Evolutionary conservation across 64 coral and sea anemone species (phyloP).

Genomic region (Catalaphyllia jardinei): DNA sequence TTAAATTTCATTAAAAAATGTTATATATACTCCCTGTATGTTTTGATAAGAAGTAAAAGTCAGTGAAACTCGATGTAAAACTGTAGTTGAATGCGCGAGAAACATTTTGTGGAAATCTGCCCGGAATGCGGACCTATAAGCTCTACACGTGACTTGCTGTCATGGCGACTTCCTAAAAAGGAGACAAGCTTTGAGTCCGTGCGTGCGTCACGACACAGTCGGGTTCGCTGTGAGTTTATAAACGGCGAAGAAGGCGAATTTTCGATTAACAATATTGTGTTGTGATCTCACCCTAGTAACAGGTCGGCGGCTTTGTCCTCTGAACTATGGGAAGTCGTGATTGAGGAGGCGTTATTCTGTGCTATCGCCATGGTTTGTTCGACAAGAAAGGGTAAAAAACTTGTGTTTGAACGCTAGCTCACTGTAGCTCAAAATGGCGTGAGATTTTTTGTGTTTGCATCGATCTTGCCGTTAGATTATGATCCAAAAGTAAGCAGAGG

Average conservation of each 20-base stretch:
- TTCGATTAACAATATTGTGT: neutral
- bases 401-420: neutral
- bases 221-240: neutral
- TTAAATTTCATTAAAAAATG: too few species aligned
- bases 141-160: slow-evolving; percentile 26
- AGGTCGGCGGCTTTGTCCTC: neutral
- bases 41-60: neutral
- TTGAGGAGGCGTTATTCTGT: neutral
- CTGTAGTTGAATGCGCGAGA: neutral
- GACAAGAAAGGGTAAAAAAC: neutral
- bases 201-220: slow-evolving; percentile 1
- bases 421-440: neutral
- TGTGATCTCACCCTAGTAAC: slow-evolving; percentile 8
- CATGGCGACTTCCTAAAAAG: slow-evolving; percentile 21
- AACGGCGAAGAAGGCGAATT: neutral
- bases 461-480: neutral
- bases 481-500: neutral
- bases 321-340: neutral
- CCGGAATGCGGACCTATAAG: neutral
- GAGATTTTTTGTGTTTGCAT: neutral
- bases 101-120: neutral
- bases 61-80: too few species aligned
- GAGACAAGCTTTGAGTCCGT: neutral
- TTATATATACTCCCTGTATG: neutral
- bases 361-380: neutral